These are phyloP conservation scores for Gadus chalcogrammus DNA, from an alignment of 2,113 vertebrate genomes.

Conservation along the genomic window DNA sequence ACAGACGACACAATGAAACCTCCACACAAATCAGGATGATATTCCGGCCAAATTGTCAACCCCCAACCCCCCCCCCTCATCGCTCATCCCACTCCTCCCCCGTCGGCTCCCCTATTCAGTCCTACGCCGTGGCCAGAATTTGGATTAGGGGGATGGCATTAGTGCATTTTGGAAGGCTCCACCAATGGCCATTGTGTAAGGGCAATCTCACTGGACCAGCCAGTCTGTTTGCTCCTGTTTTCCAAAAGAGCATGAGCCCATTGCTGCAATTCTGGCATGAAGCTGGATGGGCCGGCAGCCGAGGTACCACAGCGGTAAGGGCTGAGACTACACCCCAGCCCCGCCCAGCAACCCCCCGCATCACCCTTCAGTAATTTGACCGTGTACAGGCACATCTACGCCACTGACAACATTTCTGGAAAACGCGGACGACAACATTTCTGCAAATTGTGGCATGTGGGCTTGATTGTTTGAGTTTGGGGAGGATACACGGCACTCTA, in stretches of 20 bases:
- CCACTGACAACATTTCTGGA: background rate
- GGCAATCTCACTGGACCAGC: background rate
- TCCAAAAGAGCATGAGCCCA: conserved; percentile 33
- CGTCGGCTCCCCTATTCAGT: conserved; percentile 37
- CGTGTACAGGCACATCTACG: conserved; percentile 16
- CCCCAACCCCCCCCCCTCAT: conserved; percentile 16
- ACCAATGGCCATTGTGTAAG: background rate
- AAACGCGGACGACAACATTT: background rate
- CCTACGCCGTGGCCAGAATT: conserved; percentile 42
- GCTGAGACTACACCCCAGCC: conserved; percentile 31
- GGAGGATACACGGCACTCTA: background rate
- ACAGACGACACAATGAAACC: conserved; percentile 53
- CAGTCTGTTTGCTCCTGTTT: conserved; percentile 29
- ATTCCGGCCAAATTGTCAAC: conserved; percentile 53
- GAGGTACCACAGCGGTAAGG: conserved; percentile 35
- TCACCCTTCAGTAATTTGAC: conserved; percentile 21
- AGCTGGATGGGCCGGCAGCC: conserved; percentile 21
- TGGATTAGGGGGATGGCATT: conserved; percentile 32
- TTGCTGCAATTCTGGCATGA: conserved; percentile 22
- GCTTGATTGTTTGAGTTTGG: background rate
- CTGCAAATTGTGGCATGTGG: background rate
- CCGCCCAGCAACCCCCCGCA: too few species aligned
- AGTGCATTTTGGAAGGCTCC: background rate
- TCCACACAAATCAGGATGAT: conserved; percentile 50
- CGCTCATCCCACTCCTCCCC: background rate